These are phyloP conservation scores for Amphiduros pacificus DNA, from an alignment of 2,888 invertebrate species.

Conservation along the genomic window DNA sequence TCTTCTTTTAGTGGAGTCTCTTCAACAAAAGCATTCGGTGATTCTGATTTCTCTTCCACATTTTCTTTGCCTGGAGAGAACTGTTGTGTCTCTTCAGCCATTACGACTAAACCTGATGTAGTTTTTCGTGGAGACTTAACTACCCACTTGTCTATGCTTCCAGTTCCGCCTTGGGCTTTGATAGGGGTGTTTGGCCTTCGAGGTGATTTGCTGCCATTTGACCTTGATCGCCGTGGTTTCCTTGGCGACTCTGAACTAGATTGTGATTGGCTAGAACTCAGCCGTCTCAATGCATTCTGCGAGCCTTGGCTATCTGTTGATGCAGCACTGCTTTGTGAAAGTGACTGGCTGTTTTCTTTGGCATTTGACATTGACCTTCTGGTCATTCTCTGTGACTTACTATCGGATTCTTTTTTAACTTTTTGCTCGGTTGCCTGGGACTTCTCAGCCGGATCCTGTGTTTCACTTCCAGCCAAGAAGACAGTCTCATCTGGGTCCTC, in stretches of 20 bases:
- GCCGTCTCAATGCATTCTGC: too few relatives aligned
- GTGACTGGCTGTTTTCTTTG: not conserved
- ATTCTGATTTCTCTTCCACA: not conserved
- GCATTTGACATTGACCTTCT: not conserved
- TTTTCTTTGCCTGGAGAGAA: not conserved
- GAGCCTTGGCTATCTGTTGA: not conserved
- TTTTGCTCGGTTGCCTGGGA: constrained; percentile 2
- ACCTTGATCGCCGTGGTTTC: too few relatives aligned
- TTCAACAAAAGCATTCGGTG: not conserved
- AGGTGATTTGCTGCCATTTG: too few relatives aligned
- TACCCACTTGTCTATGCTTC: too few relatives aligned
- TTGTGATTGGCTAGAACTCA: too few relatives aligned
- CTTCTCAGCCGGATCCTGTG: not conserved
- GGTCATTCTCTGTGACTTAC: not conserved
- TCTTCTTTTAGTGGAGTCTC: not conserved
- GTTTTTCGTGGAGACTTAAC: too few relatives aligned
- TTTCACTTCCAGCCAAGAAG: not conserved
- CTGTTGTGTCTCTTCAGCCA: not conserved
- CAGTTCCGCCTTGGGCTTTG: too few relatives aligned
- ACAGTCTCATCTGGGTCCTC: too few relatives aligned
- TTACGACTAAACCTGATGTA: not conserved
- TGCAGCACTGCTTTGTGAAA: not conserved
- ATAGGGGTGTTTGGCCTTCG: too few relatives aligned
- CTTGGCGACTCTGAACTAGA: too few relatives aligned
- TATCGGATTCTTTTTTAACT: not conserved